These are phyloP conservation scores for Forficula auricularia DNA, from an alignment of 1,140 invertebrate genomes.

Conservation along the genomic window DNA sequence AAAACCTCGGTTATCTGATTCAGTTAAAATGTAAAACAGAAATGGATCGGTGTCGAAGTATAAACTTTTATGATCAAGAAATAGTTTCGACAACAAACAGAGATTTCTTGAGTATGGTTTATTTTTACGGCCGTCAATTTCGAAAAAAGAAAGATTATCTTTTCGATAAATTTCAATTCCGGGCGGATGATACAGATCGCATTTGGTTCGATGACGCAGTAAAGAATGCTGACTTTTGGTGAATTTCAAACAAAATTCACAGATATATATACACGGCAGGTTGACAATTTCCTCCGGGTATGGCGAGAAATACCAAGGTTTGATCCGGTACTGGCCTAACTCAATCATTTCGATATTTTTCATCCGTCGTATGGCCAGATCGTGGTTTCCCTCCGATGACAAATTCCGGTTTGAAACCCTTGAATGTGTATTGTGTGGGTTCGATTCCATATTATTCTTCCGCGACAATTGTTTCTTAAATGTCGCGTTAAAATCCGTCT, in stretches of 20 bases:
- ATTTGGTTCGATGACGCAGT: constrained; percentile 40
- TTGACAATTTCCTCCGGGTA: constrained; percentile 45
- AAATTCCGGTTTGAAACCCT: too few relatives aligned
- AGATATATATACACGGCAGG: constrained; percentile 41
- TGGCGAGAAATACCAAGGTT: constrained; percentile 55
- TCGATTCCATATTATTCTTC: too few relatives aligned
- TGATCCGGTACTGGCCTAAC: constrained; percentile 38
- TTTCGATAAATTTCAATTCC: constrained; percentile 57
- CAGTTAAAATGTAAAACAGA: constrained; percentile 54
- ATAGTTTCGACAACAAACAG: constrained; percentile 51
- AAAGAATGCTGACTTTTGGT: constrained; percentile 40
- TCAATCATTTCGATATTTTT: constrained; percentile 48
- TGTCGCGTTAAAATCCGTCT: too few relatives aligned
- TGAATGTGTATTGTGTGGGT: too few relatives aligned
- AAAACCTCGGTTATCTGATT: constrained; percentile 23
- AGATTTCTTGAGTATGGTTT: constrained; percentile 52
- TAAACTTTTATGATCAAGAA: constrained; percentile 55
- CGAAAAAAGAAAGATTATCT: constrained; percentile 45
- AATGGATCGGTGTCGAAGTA: constrained; percentile 61
- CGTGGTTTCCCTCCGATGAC: too few relatives aligned
- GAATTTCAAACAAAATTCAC: constrained; percentile 54
- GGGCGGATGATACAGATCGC: constrained; percentile 42
- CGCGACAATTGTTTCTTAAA: too few relatives aligned
- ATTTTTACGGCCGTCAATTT: constrained; percentile 57
- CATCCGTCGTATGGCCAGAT: constrained; percentile 24